Percentiles rank a stretch among this genome's conserved stretches.
Conservation (phyloP, 2,888 invertebrate genomes). For the Cetonia aurata region DNA sequence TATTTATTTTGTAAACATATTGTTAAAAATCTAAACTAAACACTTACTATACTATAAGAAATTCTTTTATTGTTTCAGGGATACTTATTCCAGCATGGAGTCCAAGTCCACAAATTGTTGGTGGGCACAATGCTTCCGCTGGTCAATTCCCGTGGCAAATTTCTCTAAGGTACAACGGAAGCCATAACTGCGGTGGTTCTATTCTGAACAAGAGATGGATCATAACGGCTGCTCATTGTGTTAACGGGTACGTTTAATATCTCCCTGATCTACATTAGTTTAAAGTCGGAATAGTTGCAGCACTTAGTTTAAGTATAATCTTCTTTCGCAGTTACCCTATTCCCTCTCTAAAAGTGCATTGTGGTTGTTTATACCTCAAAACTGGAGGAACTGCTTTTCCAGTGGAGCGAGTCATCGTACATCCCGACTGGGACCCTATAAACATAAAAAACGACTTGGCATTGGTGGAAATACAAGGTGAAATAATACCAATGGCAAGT, state of each 20-base stretch:
- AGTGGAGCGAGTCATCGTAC: slow-evolving; percentile 4
- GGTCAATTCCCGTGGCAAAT: slow-evolving; percentile 35
- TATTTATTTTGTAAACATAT: no score
- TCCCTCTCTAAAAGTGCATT: neutral
- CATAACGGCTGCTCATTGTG: slow-evolving; percentile 33
- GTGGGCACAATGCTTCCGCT: neutral
- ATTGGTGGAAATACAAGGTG: slow-evolving; percentile 9
- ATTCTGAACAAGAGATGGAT: slow-evolving; percentile 24
- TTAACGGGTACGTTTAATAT: neutral
- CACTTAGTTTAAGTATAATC: no score
- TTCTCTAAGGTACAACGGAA: slow-evolving; percentile 1
- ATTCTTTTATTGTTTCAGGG: no score
- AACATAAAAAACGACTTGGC: slow-evolving; percentile 27
- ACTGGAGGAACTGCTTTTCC: slow-evolving; percentile 4
- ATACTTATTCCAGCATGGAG: no score
- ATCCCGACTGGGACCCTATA: neutral
- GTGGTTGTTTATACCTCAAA: slow-evolving; percentile 6
- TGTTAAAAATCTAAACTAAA: no score
- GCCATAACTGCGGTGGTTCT: slow-evolving; percentile 32
- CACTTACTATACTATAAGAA: no score
- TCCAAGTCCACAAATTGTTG: neutral
- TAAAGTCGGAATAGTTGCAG: no score
- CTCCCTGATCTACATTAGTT: no score
- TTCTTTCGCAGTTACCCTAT: slow-evolving; percentile 1
- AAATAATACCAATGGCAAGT: neutral